phyloP scores from a whole-genome alignment of 2,797 vertebrate species.

The Muscicapa striata region DNA sequence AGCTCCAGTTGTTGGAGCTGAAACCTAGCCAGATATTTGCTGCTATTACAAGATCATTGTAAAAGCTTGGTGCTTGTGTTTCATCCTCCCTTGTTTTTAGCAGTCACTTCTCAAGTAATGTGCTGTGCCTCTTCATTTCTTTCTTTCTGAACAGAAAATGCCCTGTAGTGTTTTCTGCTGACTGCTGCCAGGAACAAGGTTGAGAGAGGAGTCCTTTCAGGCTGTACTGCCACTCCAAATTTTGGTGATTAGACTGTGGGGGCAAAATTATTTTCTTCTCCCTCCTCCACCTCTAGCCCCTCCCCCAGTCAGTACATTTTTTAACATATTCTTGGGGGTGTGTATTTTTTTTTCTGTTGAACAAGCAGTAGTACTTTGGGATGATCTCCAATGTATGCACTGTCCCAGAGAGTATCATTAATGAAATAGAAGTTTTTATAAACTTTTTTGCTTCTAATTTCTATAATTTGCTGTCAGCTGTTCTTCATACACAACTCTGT shows the following conservation, averaged over 20 bases:
- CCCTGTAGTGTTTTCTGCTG: background rate
- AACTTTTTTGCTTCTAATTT: background rate
- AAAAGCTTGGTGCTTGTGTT: background rate
- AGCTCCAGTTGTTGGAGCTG: background rate
- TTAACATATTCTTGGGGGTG: background rate
- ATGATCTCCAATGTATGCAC: background rate
- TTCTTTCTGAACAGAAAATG: background rate
- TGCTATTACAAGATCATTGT: background rate
- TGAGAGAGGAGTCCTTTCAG: background rate
- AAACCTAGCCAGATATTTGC: background rate
- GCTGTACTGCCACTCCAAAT: background rate
- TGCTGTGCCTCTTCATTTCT: background rate
- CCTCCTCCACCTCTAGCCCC: background rate
- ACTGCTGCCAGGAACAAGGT: background rate
- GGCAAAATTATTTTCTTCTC: background rate
- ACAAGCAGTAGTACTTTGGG: background rate
- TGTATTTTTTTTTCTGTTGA: background rate
- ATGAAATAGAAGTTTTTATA: background rate
- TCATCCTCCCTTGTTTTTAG: conserved; percentile 7
- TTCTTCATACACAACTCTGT: background rate
- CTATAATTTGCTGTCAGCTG: background rate
- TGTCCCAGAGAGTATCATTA: background rate
- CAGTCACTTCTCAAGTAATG: background rate
- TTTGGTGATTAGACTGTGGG: background rate
- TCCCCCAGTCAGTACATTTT: background rate